Conservation (phyloP, 2,797 vertebrate species). For the Nothura maculosa region DNA sequence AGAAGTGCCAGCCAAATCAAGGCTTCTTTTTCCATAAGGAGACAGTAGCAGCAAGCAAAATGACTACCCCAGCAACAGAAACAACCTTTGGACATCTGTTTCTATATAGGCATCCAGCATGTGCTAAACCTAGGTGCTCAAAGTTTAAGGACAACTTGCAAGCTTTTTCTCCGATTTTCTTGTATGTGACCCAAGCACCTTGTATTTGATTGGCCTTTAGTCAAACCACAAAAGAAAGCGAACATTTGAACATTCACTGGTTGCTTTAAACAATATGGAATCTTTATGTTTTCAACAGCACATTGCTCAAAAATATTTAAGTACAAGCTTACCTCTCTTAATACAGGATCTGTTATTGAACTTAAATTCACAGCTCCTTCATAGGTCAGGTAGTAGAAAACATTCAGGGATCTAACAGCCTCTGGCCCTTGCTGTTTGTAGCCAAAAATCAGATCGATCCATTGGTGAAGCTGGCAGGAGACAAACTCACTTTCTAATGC, state of each 20-base stretch:
- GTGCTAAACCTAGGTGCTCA: background rate
- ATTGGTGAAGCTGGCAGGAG: conserved; percentile 98
- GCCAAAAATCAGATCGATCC: conserved; percentile 98
- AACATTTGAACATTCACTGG: background rate
- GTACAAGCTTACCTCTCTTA: conserved; percentile 90
- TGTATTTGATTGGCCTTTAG: background rate
- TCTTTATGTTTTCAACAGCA: background rate
- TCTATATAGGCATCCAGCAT: background rate
- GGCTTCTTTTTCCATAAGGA: background rate
- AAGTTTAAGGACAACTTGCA: conserved; percentile 6
- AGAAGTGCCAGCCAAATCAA: background rate
- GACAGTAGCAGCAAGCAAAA: background rate
- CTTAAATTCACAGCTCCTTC: conserved; percentile 94
- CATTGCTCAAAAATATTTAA: background rate
- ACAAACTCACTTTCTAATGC: conserved; percentile 98
- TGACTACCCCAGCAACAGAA: background rate
- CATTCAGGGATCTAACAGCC: conserved; percentile 92
- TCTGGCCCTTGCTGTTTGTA: conserved; percentile 98
- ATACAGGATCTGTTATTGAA: conserved; percentile 91
- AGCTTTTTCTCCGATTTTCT: background rate
- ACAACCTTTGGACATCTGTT: background rate
- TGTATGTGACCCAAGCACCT: background rate
- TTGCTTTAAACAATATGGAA: background rate
- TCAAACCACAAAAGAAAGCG: background rate
- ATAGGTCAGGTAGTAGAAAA: conserved; percentile 97